phyloP scores from a whole-genome alignment of 2,797 vertebrate species.

The Galago senegalensis region DNA sequence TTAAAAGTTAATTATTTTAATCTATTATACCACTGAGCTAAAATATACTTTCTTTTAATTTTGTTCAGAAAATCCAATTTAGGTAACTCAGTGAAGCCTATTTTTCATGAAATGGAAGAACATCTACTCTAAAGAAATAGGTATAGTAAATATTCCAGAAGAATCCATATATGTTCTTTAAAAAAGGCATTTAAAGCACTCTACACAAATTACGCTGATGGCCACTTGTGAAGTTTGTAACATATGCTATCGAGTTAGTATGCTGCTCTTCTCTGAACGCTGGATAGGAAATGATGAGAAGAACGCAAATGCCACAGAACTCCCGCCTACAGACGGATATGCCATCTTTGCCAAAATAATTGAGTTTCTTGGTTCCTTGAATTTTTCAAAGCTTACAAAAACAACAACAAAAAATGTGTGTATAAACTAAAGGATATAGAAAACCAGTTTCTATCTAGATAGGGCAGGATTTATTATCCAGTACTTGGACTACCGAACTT shows the following conservation, averaged over 20 bases:
- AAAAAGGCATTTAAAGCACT: conserved; percentile 53
- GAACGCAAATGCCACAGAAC: not conserved
- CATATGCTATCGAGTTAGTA: not conserved
- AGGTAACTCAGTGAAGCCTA: conserved; percentile 58
- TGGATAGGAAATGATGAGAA: not conserved
- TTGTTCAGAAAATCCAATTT: conserved; percentile 77
- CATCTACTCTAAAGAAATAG: conserved; percentile 61
- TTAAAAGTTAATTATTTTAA: conserved; percentile 74
- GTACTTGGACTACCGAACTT: conserved; percentile 89
- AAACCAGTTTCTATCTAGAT: conserved; percentile 83
- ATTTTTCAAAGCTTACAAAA: conserved; percentile 80
- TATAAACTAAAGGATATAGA: conserved; percentile 80
- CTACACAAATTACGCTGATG: not conserved
- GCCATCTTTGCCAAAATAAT: conserved; percentile 3
- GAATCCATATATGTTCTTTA: conserved; percentile 32
- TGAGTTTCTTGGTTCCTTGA: conserved; percentile 77
- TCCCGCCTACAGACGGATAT: not conserved
- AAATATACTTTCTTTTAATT: conserved; percentile 76
- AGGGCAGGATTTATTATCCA: conserved; percentile 89
- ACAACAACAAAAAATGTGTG: conserved; percentile 70
- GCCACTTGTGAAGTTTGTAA: not conserved
- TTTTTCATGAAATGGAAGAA: conserved; percentile 70
- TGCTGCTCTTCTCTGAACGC: not conserved
- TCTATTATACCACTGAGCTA: conserved; percentile 63
- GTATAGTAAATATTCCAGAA: conserved; percentile 73